phyloP scores from a whole-genome alignment of 2,888 invertebrate genomes.

The Oligia fasciuncula region DNA sequence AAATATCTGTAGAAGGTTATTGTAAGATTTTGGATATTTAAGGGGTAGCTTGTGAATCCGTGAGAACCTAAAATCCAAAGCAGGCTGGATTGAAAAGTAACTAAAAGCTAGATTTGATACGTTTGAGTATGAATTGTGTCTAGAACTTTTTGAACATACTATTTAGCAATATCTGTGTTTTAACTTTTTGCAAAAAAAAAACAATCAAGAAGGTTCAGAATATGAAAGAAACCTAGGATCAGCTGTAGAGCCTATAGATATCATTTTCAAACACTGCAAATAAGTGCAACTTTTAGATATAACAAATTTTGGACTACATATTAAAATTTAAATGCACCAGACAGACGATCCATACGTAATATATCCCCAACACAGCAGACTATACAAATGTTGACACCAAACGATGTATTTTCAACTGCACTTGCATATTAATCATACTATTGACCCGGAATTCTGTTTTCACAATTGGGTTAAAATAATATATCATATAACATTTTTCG shows the following conservation, averaged over 20 bases:
- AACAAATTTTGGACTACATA: not conserved
- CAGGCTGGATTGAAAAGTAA: not conserved
- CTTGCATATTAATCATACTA: conserved; percentile 9
- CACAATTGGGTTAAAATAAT: not conserved
- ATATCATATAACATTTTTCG: not conserved
- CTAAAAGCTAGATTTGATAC: not conserved
- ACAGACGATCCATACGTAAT: conserved; percentile 3
- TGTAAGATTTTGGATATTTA: not conserved
- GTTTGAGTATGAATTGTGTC: not conserved
- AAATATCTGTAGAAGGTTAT: not conserved
- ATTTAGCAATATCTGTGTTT: not conserved
- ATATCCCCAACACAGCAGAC: not conserved
- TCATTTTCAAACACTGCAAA: not conserved
- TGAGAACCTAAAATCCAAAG: not conserved
- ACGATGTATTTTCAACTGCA: conserved; percentile 1
- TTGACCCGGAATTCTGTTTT: not conserved
- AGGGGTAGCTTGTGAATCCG: not conserved
- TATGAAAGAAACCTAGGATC: not conserved
- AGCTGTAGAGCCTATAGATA: not conserved
- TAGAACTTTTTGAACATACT: not conserved
- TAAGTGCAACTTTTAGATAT: not conserved
- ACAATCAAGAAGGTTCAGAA: not conserved
- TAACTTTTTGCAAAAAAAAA: not conserved
- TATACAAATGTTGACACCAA: not conserved
- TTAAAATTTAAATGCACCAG: conserved; percentile 12